Evolutionary conservation across 2,797 vertebrate genomes (phyloP), one percentile per base, ranked within the genome.

Genomic region (Darevskia mixta): DNA sequence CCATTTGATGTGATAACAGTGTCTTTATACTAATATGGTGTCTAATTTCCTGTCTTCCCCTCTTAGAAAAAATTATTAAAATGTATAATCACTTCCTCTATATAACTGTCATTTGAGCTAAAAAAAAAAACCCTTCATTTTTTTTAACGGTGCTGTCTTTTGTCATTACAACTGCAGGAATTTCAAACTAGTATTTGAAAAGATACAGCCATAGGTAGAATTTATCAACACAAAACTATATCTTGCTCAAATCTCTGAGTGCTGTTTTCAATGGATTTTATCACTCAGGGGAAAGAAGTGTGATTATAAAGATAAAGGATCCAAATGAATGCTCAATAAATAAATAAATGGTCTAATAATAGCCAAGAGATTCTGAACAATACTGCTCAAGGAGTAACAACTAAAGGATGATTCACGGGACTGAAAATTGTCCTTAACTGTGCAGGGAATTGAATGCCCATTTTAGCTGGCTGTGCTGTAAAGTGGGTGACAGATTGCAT

Each of bases 1-100:
- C 91, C 88, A 92, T 93, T 95, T 95, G 94, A 92, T 95, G 93
- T 90, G 88, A 96, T 94, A 95, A 95, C 76, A 87, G 89, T 93
- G 92, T 95, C 89, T 88, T 95, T 95, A 94, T 93, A 92, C 88
- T 94, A 92, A 88, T 89, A 95, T 92, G 84, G 89, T 93, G 88
- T 92, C 93, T 95, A 96, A 93, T 93, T 90, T 92, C 94, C 91
- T 92, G 85, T 95, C 86, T 92, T 94, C 45, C 32, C 80, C 90
- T 87, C 80, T 66, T 17, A 15, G 29, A 64, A 80, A 93, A 94
- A 93, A 95, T 95, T 95, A 92, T 87, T 85, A 88, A 95, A 93
- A 95, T 93, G 90, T 94, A 96, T 91, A 96, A 92, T 83, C 87
- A 89, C 91, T 95, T 94, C 61, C 90, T 95, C 80, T 85, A 84